Percentiles rank a stretch among this genome's conserved stretches.
Evolutionary conservation across 1,140 invertebrate species (phyloP).

Genomic region (Spodoptera litura): DNA sequence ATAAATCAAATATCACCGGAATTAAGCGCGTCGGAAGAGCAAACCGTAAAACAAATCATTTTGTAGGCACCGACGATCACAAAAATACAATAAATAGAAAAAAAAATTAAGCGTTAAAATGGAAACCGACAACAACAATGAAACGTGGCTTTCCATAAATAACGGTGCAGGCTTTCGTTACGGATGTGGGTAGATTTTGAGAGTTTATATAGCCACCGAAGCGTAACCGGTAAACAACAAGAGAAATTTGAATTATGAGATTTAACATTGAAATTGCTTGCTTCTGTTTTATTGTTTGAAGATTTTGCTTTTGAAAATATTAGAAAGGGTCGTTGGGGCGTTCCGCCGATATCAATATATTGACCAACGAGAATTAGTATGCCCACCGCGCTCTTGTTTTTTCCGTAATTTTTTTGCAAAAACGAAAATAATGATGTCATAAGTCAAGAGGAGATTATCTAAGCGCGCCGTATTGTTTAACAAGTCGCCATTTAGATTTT

Average conservation of each 20-base stretch:
- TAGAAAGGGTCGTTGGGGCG: slow-evolving; percentile 60
- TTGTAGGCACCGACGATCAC: slow-evolving; percentile 68
- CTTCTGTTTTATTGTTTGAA: slow-evolving; percentile 78
- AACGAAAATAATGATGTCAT: slow-evolving; percentile 83
- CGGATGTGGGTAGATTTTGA: slow-evolving; percentile 84
- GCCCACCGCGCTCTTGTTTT: slow-evolving; percentile 75
- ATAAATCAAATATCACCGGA: slow-evolving; percentile 73
- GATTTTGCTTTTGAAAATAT: slow-evolving; percentile 72
- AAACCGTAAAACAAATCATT: slow-evolving; percentile 77
- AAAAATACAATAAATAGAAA: slow-evolving; percentile 79
- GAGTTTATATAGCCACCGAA: slow-evolving; percentile 79
- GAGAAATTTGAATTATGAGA: slow-evolving; percentile 83
- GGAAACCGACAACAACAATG: slow-evolving; percentile 84
- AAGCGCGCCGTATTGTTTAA: slow-evolving; percentile 76
- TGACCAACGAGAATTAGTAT: slow-evolving; percentile 80
- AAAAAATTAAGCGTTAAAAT: slow-evolving; percentile 83
- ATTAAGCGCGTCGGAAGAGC: slow-evolving; percentile 66
- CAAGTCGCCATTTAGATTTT: slow-evolving; percentile 71
- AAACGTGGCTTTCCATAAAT: slow-evolving; percentile 84
- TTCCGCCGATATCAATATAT: slow-evolving; percentile 74
- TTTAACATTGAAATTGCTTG: slow-evolving; percentile 76
- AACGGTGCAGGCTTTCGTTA: slow-evolving; percentile 81
- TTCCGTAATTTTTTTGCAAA: slow-evolving; percentile 80
- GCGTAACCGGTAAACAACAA: slow-evolving; percentile 75
- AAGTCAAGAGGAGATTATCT: slow-evolving; percentile 80